Base-by-base conservation (phyloP, 2,888 invertebrate species). In the Aricia artaxerxes region DNA sequence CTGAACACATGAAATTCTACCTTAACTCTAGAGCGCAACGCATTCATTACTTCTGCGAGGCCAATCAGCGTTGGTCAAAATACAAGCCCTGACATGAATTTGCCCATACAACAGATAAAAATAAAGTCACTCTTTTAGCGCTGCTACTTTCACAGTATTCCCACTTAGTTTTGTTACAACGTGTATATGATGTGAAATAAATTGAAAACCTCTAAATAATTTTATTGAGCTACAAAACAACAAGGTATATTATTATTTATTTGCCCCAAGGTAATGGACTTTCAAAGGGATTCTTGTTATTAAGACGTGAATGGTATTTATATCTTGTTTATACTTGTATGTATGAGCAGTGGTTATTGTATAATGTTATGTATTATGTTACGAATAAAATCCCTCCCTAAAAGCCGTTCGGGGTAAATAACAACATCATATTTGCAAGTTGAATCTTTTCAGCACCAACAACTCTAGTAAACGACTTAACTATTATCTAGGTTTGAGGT, bases 361-460 rank as follows among this genome's bases (percentile, higher is more conserved):
- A 57, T 57, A 57, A 57, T 4, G 57, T 57, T 57, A 16, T 16
- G 57, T 57, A 57, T 57, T 57, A 57, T 57, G 57, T 57, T 57
- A 13, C 53, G 53, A 53, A 13, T 11, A 44, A 61, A 61, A 61
- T 61, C 24, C 24, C 24, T 61, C 61, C 24, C 24, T 61, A 61
- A 9, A 64, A 31, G 64, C 64, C 9, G 9, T 64, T 11, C 24
- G n/a, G 9, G 31, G 64, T 64, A 64, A 64, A 64, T 64, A 64
- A 64, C 31, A 64, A 64, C 64, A 24, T 64, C 64, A 64, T 64
- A 64, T 64, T 64, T 64, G 9, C 64, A 64, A 64, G 64, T 64
- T 64, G 31, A 64, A 64, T 64, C 31, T 64, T 64, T 64, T 24
- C 31, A 64, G 64, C 64, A 9, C 64, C 31, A 64, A 64, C 64